Conservation (phyloP, 2,797 vertebrate genomes). For the Apogon talboti region DNA sequence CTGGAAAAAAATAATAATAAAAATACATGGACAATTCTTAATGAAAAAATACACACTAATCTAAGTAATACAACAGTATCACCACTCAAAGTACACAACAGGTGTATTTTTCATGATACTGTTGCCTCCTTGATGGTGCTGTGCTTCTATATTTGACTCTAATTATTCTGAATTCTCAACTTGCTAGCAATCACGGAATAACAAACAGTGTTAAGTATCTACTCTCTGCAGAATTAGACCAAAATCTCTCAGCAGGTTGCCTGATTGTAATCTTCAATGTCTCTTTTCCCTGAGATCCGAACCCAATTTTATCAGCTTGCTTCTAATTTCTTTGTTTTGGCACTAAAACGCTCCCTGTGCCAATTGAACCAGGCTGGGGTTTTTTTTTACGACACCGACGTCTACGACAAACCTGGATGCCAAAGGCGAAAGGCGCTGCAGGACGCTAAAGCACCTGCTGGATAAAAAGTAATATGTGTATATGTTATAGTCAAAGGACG, state of each 20-base stretch:
- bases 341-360: slow-evolving; percentile 10
- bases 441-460: slow-evolving; percentile 4
- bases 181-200: slow-evolving; percentile 38
- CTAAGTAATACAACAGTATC: neutral
- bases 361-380: slow-evolving; percentile 11
- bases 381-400: slow-evolving; percentile 14
- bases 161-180: slow-evolving; percentile 56
- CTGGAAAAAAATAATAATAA: too few species aligned
- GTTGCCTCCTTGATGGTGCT: neutral
- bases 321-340: slow-evolving; percentile 42
- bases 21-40: too few species aligned
- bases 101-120: neutral
- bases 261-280: slow-evolving; percentile 58
- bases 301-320: slow-evolving; percentile 36
- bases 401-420: neutral
- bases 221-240: slow-evolving; percentile 49
- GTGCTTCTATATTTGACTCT: slow-evolving; percentile 37
- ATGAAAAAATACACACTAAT: too few species aligned
- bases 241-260: slow-evolving; percentile 68
- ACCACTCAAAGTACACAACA: neutral
- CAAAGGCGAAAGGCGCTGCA: slow-evolving; percentile 3
- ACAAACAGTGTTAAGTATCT: slow-evolving; percentile 48
- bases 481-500: neutral
- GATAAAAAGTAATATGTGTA: neutral
- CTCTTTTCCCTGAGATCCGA: slow-evolving; percentile 33